Conservation (phyloP, 2,113 vertebrate genomes). For the Tauraco erythrolophus region DNA sequence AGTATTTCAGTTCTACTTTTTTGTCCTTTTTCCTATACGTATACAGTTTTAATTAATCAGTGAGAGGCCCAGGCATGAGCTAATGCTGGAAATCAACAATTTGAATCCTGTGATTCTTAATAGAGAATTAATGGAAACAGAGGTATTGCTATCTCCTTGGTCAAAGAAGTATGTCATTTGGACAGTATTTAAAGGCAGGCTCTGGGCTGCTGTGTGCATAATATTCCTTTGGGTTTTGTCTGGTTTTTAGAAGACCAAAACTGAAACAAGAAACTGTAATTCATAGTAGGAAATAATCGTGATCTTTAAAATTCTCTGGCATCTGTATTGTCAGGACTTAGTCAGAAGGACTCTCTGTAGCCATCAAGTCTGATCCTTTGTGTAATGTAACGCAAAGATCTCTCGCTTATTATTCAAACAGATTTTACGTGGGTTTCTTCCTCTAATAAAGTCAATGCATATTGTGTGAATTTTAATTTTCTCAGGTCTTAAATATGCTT, state of each 20-base stretch:
- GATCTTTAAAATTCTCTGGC: not conserved
- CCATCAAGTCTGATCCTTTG: not conserved
- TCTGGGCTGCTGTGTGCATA: constrained; percentile 11
- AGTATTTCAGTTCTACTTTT: not conserved
- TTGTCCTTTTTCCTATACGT: not conserved
- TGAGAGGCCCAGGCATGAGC: not conserved
- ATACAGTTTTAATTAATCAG: constrained; percentile 42
- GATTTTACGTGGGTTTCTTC: not conserved
- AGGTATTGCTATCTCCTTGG: constrained; percentile 30
- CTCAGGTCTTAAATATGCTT: not conserved
- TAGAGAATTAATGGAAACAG: constrained; percentile 4
- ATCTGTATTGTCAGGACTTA: not conserved
- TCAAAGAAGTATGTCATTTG: constrained; percentile 17
- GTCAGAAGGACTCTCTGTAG: not conserved
- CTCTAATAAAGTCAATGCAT: not conserved
- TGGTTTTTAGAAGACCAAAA: not conserved
- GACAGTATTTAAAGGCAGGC: not conserved
- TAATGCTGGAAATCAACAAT: constrained; percentile 31
- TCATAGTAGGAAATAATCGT: not conserved
- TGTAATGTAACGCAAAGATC: not conserved
- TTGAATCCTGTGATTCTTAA: constrained; percentile 32
- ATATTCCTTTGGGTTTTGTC: constrained; percentile 10
- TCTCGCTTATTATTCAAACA: not conserved
- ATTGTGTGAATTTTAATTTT: not conserved
- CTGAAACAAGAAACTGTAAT: not conserved